Evolutionary conservation across 2,113 vertebrate species (phyloP).

Genomic region (Microtus montanus): DNA sequence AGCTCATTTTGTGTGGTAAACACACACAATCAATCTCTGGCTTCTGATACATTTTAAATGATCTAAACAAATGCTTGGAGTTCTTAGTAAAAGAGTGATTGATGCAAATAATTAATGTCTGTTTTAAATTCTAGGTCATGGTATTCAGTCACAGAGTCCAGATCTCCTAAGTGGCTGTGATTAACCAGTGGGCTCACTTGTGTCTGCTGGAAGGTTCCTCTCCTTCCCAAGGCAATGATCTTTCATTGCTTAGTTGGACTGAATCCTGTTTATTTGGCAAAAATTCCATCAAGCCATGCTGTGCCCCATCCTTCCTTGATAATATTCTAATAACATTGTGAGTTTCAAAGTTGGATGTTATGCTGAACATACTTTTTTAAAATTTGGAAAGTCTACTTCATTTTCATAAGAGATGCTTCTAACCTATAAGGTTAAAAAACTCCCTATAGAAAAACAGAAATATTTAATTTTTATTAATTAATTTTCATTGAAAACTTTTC

Average conservation of each 20-base stretch:
- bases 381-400: constrained; percentile 17
- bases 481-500: background rate
- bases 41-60: constrained; percentile 45
- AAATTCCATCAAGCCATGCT: constrained; percentile 51
- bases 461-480: background rate
- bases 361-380: background rate
- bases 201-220: constrained; percentile 52
- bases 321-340: constrained; percentile 61
- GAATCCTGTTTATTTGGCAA: constrained; percentile 73
- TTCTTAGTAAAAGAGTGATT: constrained; percentile 42
- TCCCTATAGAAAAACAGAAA: background rate
- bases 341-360: constrained; percentile 29
- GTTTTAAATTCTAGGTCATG: constrained; percentile 48
- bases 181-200: constrained; percentile 52
- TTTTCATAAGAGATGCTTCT: background rate
- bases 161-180: constrained; percentile 59
- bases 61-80: background rate
- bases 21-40: background rate
- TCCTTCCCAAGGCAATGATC: constrained; percentile 57
- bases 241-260: constrained; percentile 63
- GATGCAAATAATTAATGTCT: constrained; percentile 54
- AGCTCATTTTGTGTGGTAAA: background rate
- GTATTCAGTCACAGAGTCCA: constrained; percentile 19
- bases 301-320: constrained; percentile 51
- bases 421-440: background rate